These are phyloP conservation scores for Antedon bifida DNA, from an alignment of 35 echinoderm and acorn worm genomes.

Conservation along the genomic window DNA sequence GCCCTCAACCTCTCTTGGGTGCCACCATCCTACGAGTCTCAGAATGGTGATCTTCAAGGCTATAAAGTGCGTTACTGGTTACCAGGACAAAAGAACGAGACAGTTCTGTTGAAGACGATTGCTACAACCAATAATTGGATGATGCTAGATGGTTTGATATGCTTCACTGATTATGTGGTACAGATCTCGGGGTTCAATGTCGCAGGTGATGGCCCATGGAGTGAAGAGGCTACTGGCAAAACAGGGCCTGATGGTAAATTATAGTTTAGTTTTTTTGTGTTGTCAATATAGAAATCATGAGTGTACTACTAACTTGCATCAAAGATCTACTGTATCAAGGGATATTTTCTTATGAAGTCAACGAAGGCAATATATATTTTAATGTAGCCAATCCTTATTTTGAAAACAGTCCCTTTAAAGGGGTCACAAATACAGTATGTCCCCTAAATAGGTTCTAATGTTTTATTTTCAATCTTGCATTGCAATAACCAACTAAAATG, in stretches of 20 bases:
- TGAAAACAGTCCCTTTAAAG: too few species aligned
- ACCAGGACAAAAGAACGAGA: neutral
- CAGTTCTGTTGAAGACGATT: constrained; percentile 28
- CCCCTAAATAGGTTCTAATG: too few species aligned
- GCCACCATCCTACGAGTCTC: constrained; percentile 44
- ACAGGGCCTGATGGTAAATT: constrained; percentile 41
- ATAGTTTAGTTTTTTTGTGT: too few species aligned
- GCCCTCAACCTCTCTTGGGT: constrained; percentile 49
- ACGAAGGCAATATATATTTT: too few species aligned
- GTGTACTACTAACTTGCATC: too few species aligned
- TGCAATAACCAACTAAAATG: too few species aligned
- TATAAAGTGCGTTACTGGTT: constrained; percentile 56
- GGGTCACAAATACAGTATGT: too few species aligned
- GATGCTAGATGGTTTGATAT: constrained; percentile 45
- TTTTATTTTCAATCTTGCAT: too few species aligned
- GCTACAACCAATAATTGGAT: constrained; percentile 21
- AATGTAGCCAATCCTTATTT: too few species aligned
- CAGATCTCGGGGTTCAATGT: constrained; percentile 74
- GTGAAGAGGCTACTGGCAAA: constrained; percentile 3
- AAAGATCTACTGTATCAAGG: too few species aligned
- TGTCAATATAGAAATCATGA: too few species aligned
- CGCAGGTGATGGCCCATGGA: constrained; percentile 68
- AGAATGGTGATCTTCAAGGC: constrained; percentile 82
- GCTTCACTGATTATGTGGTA: constrained; percentile 64
- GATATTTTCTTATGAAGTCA: too few species aligned